phyloP scores from a whole-genome alignment of 1,140 invertebrate genomes.

The Pinna nobilis region DNA sequence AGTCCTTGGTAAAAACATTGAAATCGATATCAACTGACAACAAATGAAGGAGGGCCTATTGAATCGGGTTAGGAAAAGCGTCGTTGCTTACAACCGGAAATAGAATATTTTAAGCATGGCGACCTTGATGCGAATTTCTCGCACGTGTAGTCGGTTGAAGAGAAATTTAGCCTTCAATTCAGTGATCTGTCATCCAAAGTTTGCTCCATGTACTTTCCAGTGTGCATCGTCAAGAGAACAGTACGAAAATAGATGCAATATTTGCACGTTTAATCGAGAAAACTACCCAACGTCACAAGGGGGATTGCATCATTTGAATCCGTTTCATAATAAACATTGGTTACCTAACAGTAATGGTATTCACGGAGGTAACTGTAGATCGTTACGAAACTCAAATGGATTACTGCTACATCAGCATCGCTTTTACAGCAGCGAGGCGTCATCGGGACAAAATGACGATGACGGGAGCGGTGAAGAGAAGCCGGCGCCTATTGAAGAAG shows the following conservation, averaged over 20 bases:
- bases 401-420: not conserved
- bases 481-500: too few relatives aligned
- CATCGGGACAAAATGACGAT: not conserved
- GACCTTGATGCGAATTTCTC: conserved; percentile 11
- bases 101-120: conserved; percentile 9
- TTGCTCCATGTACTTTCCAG: too few relatives aligned
- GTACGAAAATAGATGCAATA: not conserved
- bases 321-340: too few relatives aligned
- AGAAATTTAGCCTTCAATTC: too few relatives aligned
- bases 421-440: not conserved
- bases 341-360: not conserved
- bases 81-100: not conserved
- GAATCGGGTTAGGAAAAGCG: too few relatives aligned
- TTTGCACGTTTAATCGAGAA: not conserved
- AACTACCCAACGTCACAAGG: not conserved
- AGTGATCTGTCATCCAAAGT: too few relatives aligned
- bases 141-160: not conserved
- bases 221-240: too few relatives aligned
- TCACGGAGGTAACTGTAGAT: conserved; percentile 6
- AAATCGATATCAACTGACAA: too few relatives aligned
- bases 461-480: not conserved
- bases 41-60: too few relatives aligned
- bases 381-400: not conserved
- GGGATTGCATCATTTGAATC: conserved; percentile 12
- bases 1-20: too few relatives aligned